Percentiles rank a stretch among this genome's conserved stretches.
These are phyloP conservation scores for Sebastes schlegelii DNA, from an alignment of 2,113 vertebrate species.

Conservation along the genomic window DNA sequence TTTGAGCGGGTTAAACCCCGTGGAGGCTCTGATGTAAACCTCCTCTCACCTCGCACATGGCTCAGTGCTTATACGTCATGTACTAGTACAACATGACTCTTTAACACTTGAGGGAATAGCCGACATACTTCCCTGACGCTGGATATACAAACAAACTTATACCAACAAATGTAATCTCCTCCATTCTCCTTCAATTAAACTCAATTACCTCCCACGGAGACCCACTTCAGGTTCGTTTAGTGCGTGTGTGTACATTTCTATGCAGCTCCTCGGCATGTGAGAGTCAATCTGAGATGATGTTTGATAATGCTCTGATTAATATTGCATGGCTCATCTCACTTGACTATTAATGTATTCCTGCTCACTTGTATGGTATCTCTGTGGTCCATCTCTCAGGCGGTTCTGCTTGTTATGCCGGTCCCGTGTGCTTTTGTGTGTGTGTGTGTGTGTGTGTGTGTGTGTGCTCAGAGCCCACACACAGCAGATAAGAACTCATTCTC, in stretches of 20 bases:
- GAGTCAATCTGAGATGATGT: constrained; percentile 70
- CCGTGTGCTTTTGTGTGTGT: constrained; percentile 25
- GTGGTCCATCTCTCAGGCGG: constrained; percentile 56
- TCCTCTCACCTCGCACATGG: constrained; percentile 32
- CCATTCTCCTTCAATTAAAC: constrained; percentile 54
- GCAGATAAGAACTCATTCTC: constrained; percentile 59
- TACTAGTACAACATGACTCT: constrained; percentile 23
- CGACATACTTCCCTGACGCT: constrained; percentile 12
- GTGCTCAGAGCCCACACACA: constrained; percentile 27
- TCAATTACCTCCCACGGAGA: constrained; percentile 40
- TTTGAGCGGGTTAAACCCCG: constrained; percentile 41
- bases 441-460: constrained; percentile 20
- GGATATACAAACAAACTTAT: constrained; percentile 19
- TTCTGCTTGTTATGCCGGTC: constrained; percentile 60
- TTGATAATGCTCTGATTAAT: constrained; percentile 78
- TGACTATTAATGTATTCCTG: constrained; percentile 74
- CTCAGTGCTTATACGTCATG: not conserved
- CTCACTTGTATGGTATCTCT: constrained; percentile 60
- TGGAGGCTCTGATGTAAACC: constrained; percentile 18
- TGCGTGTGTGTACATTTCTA: constrained; percentile 27
- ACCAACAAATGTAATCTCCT: constrained; percentile 34
- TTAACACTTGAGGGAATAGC: constrained; percentile 24
- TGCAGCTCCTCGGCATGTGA: constrained; percentile 41
- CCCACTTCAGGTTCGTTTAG: constrained; percentile 39
- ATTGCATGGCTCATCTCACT: constrained; percentile 75